These are phyloP conservation scores for Limulus polyphemus DNA, from an alignment of 2,888 invertebrate genomes.

Conservation along the genomic window DNA sequence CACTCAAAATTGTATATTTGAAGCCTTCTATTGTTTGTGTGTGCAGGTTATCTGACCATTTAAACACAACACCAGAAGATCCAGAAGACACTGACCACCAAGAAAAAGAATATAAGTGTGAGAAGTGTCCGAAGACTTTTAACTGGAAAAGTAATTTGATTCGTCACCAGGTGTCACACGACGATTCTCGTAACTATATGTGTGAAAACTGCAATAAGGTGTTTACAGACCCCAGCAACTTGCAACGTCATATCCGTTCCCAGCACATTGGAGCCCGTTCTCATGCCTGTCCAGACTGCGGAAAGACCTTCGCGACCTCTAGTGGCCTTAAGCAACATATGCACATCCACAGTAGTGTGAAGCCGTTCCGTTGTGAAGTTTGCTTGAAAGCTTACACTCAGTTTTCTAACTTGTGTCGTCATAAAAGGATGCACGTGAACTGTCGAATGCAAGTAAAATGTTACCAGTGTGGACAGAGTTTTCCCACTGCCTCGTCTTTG, in stretches of 20 bases:
- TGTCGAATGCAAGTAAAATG: conserved; percentile 90
- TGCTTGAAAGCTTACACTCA: conserved; percentile 98
- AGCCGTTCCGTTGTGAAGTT: conserved; percentile 76
- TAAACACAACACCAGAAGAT: too few relatives aligned
- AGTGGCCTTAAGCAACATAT: conserved; percentile 98
- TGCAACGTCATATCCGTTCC: conserved; percentile 89
- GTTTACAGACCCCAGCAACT: conserved; percentile 91
- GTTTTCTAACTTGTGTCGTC: conserved; percentile 98
- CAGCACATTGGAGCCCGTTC: conserved; percentile 90
- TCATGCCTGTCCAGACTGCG: conserved; percentile 96
- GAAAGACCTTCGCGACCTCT: conserved; percentile 94
- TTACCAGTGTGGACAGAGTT: conserved; percentile 82
- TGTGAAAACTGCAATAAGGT: conserved; percentile 76
- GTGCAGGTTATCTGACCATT: too few relatives aligned
- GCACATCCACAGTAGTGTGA: conserved; percentile 95
- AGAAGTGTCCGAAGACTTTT: conserved; percentile 68
- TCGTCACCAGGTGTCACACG: conserved; percentile 64
- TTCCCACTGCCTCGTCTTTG: conserved; percentile 78
- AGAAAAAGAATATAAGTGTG: conserved; percentile 57
- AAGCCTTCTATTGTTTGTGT: too few relatives aligned
- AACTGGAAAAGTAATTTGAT: conserved; percentile 65
- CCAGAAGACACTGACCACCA: too few relatives aligned
- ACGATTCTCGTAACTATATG: conserved; percentile 63
- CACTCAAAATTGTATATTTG: too few relatives aligned
- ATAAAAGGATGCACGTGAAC: conserved; percentile 95